Percentiles rank a stretch among this genome's conserved stretches.
Conservation (phyloP, 1,140 invertebrate genomes). For the Bombyx mori region DNA sequence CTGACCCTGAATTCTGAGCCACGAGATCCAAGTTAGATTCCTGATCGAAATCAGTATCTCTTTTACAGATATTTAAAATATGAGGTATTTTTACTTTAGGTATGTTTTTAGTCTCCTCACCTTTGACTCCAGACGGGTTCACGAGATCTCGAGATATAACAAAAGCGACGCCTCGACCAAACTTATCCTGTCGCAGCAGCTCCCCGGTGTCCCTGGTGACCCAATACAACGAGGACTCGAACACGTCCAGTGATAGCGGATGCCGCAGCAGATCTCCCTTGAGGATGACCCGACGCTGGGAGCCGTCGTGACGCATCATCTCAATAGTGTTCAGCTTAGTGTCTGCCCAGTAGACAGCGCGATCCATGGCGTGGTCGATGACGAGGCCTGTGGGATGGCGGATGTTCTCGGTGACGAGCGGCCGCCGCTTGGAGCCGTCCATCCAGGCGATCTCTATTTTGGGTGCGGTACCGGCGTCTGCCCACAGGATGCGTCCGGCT, state of each 20-base stretch:
- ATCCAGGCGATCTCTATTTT: slow-evolving; percentile 95
- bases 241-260: slow-evolving; percentile 92
- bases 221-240: slow-evolving; percentile 94
- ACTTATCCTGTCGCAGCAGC: slow-evolving; percentile 92
- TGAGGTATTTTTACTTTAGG: background rate
- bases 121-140: slow-evolving; percentile 88
- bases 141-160: slow-evolving; percentile 84
- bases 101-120: slow-evolving; percentile 42
- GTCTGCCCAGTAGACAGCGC: slow-evolving; percentile 96
- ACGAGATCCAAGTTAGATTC: too few species aligned
- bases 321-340: slow-evolving; percentile 95
- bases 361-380: slow-evolving; percentile 91
- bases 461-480: slow-evolving; percentile 86
- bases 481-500: slow-evolving; percentile 89
- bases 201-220: slow-evolving; percentile 87
- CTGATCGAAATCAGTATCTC: too few species aligned
- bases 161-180: slow-evolving; percentile 93
- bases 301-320: slow-evolving; percentile 87
- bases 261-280: slow-evolving; percentile 82
- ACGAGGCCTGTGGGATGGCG: slow-evolving; percentile 89
- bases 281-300: slow-evolving; percentile 80
- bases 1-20: too few species aligned
- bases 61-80: too few species aligned
- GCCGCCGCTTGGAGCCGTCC: slow-evolving; percentile 90
- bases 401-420: slow-evolving; percentile 84